Conservation (phyloP, 2,113 vertebrate genomes). For the Phalacrocorax pelagicus region DNA sequence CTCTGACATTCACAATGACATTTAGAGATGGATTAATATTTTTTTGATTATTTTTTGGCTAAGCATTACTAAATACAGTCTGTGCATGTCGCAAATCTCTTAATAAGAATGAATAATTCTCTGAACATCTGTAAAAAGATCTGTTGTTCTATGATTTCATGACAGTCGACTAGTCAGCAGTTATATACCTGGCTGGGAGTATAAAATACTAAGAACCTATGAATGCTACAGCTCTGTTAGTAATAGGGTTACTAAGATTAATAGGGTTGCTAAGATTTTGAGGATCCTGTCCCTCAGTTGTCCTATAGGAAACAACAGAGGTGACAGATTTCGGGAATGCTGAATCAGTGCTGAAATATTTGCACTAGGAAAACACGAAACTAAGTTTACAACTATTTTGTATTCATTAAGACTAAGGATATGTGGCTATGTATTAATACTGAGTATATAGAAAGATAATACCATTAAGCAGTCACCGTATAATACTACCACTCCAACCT, state of each 20-base stretch:
- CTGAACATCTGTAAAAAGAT: slow-evolving; percentile 42
- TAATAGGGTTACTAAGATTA: not conserved
- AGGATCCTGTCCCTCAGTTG: not conserved
- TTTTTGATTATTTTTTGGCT: slow-evolving; percentile 43
- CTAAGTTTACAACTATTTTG: not conserved
- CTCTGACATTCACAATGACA: slow-evolving; percentile 1
- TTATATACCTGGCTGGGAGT: not conserved
- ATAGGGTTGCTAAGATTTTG: not conserved
- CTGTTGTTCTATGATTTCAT: slow-evolving; percentile 5
- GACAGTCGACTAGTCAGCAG: slow-evolving; percentile 16
- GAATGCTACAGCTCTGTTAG: not conserved
- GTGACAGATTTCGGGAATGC: not conserved
- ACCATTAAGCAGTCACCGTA: not conserved
- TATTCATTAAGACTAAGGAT: not conserved
- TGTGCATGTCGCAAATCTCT: slow-evolving; percentile 8
- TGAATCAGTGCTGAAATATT: not conserved
- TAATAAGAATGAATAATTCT: slow-evolving; percentile 42
- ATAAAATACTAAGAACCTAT: slow-evolving; percentile 24
- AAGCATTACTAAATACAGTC: slow-evolving; percentile 37
- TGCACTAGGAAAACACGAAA: not conserved
- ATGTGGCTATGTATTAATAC: not conserved
- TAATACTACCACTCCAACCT: not conserved
- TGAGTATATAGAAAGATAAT: not conserved
- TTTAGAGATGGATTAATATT: slow-evolving; percentile 52
- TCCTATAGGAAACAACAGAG: not conserved